Evolutionary conservation across 2,888 invertebrate species (phyloP).

Genomic region (Plusia festucae): DNA sequence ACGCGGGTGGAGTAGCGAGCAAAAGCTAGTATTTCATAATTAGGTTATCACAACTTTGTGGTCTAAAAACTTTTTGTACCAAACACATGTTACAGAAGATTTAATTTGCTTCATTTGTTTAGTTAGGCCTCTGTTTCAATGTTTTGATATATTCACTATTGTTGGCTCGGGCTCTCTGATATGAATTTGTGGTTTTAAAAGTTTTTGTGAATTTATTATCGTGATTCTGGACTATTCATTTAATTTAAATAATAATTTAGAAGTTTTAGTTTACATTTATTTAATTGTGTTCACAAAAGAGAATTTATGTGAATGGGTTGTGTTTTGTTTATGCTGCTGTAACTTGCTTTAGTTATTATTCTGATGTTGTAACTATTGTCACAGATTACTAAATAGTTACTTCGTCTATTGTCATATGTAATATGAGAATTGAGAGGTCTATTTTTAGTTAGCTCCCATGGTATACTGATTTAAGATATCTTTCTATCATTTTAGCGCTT

Average conservation of each 20-base stretch:
- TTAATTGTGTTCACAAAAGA: background rate
- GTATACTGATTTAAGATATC: too few species aligned
- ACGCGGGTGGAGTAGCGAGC: too few species aligned
- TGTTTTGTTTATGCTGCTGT: too few species aligned
- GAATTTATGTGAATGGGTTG: background rate
- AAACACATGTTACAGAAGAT: conserved; percentile 44
- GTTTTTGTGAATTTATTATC: background rate
- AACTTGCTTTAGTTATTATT: too few species aligned
- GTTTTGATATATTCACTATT: conserved; percentile 36
- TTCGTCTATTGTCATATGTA: too few species aligned
- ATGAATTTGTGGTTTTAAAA: conserved; percentile 26
- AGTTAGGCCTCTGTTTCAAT: conserved; percentile 34
- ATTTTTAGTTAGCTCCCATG: too few species aligned
- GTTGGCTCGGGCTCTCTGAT: conserved; percentile 16
- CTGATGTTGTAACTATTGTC: too few species aligned
- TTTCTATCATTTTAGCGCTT: too few species aligned
- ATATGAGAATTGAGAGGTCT: too few species aligned
- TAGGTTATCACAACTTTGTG: conserved; percentile 33
- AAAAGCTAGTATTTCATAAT: conserved; percentile 47
- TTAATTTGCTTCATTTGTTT: conserved; percentile 46
- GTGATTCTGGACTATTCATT: background rate
- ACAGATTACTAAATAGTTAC: too few species aligned
- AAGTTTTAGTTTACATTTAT: background rate
- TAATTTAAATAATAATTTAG: background rate
- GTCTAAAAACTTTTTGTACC: conserved; percentile 42